Evolutionary conservation across 2,888 invertebrate genomes (phyloP), one percentile per base, ranked within the genome.

Genomic region (Drosophila eohydei): DNA sequence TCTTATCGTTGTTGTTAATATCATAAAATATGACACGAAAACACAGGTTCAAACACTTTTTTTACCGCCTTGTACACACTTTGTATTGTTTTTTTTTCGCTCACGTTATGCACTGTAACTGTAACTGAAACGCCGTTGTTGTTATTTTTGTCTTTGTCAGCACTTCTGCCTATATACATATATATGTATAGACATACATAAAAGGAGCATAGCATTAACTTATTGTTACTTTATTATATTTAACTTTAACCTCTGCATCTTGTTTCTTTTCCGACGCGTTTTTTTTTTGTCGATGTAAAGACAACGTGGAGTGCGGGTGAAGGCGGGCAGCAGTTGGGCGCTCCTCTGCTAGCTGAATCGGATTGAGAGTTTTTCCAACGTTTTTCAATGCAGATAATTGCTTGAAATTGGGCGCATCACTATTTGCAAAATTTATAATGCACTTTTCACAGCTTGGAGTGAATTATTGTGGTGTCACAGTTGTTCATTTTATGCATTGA

Each of bases 251-350:
- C 67, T 60, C 56, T 77, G 64, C 67, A 74, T 74, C 14, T 79
- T 85, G 71, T 71, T 40, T 38, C 52, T 70, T 83, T 71, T 56
- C 43, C 69, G 71, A 78, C 71, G 81, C 75, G 66, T 72, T 81
- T 79, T 74, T 72, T 46, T 50, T 32, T 50, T 34, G 12, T 34
- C 34, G 16, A 34, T 50, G 32, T 51, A 16, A n/a, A 58, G 62
- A 66, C 77, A 79, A 77, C 74, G 80, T 74, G 80, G 30, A 64
- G 80, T 56, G 73, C 77, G 64, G 61, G 52, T 50, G 77, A 52
- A 43, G 50, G 43, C 71, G 70, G 65, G 63, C 64, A 72, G 61
- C 64, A 72, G 70, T 77, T 67, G 68, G 80, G 75, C 72, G 81
- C 82, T 84, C 80, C 72, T 79, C 67, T 84, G 56, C 73, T 69